Base-by-base conservation (phyloP, 2,797 vertebrate species). In the Amphiprion clarkii region DNA sequence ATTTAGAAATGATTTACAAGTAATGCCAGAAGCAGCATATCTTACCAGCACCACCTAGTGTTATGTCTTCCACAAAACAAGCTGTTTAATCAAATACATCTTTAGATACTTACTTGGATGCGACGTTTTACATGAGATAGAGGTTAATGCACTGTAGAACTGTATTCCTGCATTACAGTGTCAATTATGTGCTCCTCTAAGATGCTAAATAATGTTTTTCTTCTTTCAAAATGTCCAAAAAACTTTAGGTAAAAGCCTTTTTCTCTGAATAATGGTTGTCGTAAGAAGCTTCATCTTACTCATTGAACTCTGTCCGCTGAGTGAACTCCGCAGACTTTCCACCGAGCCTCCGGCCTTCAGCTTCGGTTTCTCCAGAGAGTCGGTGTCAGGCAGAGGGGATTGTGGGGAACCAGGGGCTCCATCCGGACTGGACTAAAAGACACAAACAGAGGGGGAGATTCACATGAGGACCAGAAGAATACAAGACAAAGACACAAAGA, bases 251-350 rank as follows among this genome's bases (percentile, higher is more conserved):
- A 0, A 40, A 52, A 64, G 40, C 14, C 23, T n/a, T 9, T 44
- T 40, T 27, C 27, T 27, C 9, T 49, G 19, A 51, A 65, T 5
- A 59, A 16, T 0, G 2, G 21, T 13, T 52, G 54, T 58, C 2
- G 19, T 66, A 5, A 19, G 23, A 6, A 48, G 19, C 2, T 5
- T 23, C 8, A 23, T 93, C 96, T 95, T 95, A 99, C 98, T 99
- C 98, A 99, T 98, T 16, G 98, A 99, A 89, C 98, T 99, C 92
- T 99, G 98, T 67, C 97, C 98, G 0, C 98, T 99, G 71, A 99
- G 96, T 42, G 98, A 99, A 84, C 98, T 99, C 49, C 97, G 95
- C 70, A 99, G 96, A 78, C 98, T 99, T 94, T 99, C 98, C 40
- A 99, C 98, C 0, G 98, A 99, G 49, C 98, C 98, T 31, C 98